Base-by-base conservation (phyloP, 2,797 vertebrate species). In the Sebastes nivosus region DNA sequence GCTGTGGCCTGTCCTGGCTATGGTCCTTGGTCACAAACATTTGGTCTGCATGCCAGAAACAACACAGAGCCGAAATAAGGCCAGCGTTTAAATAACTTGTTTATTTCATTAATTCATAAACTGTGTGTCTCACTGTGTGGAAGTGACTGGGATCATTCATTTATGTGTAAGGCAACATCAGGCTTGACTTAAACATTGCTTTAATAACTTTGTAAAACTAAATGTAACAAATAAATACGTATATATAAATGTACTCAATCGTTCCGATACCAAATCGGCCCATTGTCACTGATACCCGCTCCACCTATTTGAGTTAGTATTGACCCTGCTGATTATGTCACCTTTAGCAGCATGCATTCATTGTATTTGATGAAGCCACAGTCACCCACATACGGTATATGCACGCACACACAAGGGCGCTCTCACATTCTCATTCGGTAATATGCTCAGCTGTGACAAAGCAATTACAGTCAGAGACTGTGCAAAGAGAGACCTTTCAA, bases 401-500 rank as follows among this genome's bases (percentile, higher is more conserved):
- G 27, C 46, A 55, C 66, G 52, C 36, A 73, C 30, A 72, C 46
- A 72, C 55, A 42, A 8, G 12, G 34, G 8, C 25, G 11, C 38
- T 25, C 54, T 64, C 55, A 60, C 63, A 58, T 34, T 67, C 57
- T 88, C 64, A 58, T 77, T 86, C 50, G 88, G 63, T 80, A 74
- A 81, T 73, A 83, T 52, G 63, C 61, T 84, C 75, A 65, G 79
- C 87, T 88, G 75, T 81, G 78, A 89, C 76, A 80, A 79, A 80
- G 80, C 83, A 88, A 81, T 87, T 83, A 82, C 52, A 81, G 67
- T 80, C 66, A 67, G 68, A 73, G 25, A 64, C 65, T 82, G 82
- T 69, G 75, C 82, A 86, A 72, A 82, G 54, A 77, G 54, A 83
- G 42, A 65, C 66, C 65, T 81, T 84, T 85, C 65, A 84, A 85